Conservation (phyloP, 2,797 vertebrate species). For the Acrossocheilus fasciatus region DNA sequence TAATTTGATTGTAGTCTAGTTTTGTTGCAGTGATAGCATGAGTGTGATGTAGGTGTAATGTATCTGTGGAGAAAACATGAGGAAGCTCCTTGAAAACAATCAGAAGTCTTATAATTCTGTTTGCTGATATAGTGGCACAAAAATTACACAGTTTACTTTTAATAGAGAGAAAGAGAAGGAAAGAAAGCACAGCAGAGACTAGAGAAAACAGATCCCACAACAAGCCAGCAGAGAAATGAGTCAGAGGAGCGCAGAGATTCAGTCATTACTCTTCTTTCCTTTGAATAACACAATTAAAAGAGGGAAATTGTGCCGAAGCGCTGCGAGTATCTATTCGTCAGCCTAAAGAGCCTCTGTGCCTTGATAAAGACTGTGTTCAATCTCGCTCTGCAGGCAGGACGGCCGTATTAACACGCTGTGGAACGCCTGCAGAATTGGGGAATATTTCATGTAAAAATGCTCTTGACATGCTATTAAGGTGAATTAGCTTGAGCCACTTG, state of each 20-base stretch:
- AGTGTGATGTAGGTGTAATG: background rate
- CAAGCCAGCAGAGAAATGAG: conserved; percentile 26
- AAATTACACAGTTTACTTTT: conserved; percentile 28
- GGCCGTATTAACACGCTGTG: conserved; percentile 43
- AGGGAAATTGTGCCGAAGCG: conserved; percentile 28
- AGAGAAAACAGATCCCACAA: conserved; percentile 15
- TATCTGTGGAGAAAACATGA: background rate
- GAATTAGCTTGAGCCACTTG: conserved; percentile 62
- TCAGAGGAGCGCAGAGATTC: conserved; percentile 21
- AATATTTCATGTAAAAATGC: conserved; percentile 48
- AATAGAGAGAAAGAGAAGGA: background rate
- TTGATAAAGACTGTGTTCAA: conserved; percentile 37
- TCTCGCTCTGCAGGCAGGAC: conserved; percentile 40
- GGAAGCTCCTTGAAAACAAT: conserved; percentile 8
- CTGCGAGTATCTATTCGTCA: conserved; percentile 44
- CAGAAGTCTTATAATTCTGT: conserved; percentile 1
- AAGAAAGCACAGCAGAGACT: background rate
- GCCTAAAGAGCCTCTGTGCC: conserved; percentile 37
- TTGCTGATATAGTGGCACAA: background rate
- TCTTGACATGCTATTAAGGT: conserved; percentile 63
- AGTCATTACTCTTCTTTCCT: conserved; percentile 30
- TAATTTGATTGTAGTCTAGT: background rate
- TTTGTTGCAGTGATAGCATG: background rate
- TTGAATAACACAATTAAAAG: conserved; percentile 47
- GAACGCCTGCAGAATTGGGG: conserved; percentile 44